Evolutionary conservation across 2,797 vertebrate species (phyloP), one percentile per base, ranked within the genome.

Genomic region (Rhynchotus rufescens): DNA sequence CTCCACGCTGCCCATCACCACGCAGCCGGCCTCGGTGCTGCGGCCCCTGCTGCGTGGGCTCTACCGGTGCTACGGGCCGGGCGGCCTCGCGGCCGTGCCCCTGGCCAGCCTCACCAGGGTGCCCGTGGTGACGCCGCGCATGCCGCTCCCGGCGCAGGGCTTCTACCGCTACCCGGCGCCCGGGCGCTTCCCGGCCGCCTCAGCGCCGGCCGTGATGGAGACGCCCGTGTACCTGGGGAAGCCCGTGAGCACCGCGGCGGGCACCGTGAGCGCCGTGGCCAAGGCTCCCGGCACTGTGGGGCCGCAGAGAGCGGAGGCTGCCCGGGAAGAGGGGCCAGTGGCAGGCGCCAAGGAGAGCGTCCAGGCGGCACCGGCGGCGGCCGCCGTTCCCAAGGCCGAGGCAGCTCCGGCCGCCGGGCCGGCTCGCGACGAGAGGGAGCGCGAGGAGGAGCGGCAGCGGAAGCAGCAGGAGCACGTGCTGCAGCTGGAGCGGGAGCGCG

Each of bases 1-100:
- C 57, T 99, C 99, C 85, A 99, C 99, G 1, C 98, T 99, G 96
- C 99, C 99, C 97, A 99, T 99, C 96, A 99, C 99, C 93, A 99
- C 99, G 40, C 99, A 99, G 96, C 99, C 99, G 3, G 97, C 98
- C 49, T 98, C 99, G 1, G 99, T 99, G 51, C 80, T 99, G 72
- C 98, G 98, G 74, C 98, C 99, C 76, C 98, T 99, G 98, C 98
- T 99, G 80, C 98, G 98, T 71, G 98, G 98, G 96, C 96, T 99
- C 57, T 99, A 99, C 76, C 98, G 99, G 94, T 98, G 99, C 86
- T 99, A 98, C 2, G 97, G 98, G 26, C 97, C 98, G 9, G 97
- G 98, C 4, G 97, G 98, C 61, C 96, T 99, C 90, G 98, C 99
- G 30, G 98, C 99, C 4, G 98, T 99, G 96, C 99, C 99, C 2